Base-by-base conservation (phyloP, 1,140 invertebrate genomes). In the Euura lappo region DNA sequence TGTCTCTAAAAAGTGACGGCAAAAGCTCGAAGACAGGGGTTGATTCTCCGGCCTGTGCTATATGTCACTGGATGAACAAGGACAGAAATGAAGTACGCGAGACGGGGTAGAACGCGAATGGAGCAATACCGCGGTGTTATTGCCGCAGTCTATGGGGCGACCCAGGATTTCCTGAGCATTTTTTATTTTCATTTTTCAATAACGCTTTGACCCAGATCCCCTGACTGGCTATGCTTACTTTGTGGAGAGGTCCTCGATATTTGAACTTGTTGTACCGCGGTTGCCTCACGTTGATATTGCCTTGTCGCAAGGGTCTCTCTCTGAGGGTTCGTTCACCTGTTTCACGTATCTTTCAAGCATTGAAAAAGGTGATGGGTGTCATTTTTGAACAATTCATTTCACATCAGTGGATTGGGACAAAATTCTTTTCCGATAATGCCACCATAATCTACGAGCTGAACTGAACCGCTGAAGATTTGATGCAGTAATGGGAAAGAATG, bases 151-250 rank as follows among this genome's bases (percentile, higher is more conserved):
- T 60, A 8, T 60, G 51, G 51, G 51, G 10, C 51, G 51, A 11
- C 51, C 13, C 51, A 11, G 51, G 51, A 5, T 6, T 60, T 60
- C 51, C 13, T 60, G 28, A 60, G 8, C 51, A 60, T n/a, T 60
- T 60, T 60, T 60, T 60, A 60, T n/a, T 60, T 60, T n/a, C 51
- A 60, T 60, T 60, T 60, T 60, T 60, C 51, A 60, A 60, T 60
- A 60, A 60, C 51, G 13, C 51, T n/a, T n/a, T n/a, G 51, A 60
- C 51, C 51, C 51, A 60, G 51, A 60, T 60, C 10, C 51, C 3
- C 51, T 8, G 51, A 60, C 3, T 6, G 13, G 51, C 8, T 60
- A 60, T 60, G 51, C 51, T 60, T 60, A 60, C 51, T 60, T n/a
- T 6, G 28, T 28, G 28, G 28, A 8, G 51, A 6, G 51, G 51